These are phyloP conservation scores for Spicauda simplicius DNA, from an alignment of 2,888 invertebrate genomes.

Conservation along the genomic window DNA sequence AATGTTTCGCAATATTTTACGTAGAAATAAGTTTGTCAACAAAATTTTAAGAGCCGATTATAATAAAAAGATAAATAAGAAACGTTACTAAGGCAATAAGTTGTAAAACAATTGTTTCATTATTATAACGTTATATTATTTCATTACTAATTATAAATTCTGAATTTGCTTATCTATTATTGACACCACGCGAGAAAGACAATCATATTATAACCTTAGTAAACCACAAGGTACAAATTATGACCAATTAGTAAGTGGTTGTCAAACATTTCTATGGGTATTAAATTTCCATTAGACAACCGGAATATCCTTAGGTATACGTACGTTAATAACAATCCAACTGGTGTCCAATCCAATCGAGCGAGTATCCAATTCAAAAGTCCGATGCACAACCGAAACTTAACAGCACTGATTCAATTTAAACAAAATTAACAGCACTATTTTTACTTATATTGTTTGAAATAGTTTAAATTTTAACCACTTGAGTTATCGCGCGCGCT, in stretches of 20 bases:
- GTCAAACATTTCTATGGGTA: neutral
- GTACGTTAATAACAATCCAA: constrained; percentile 72
- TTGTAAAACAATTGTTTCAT: neutral
- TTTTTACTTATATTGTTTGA: constrained; percentile 33
- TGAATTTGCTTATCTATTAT: no score
- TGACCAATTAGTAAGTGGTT: neutral
- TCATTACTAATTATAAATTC: neutral
- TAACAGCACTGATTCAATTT: constrained; percentile 55
- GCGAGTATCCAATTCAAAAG: constrained; percentile 57
- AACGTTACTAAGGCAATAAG: neutral
- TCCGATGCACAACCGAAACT: constrained; percentile 58
- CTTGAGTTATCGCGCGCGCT: constrained; percentile 57
- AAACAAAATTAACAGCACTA: constrained; percentile 29
- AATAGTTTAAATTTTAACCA: constrained; percentile 28
- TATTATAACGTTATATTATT: neutral
- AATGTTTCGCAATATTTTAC: no score
- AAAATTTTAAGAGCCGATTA: no score
- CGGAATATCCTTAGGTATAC: constrained; percentile 47
- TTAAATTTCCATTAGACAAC: neutral
- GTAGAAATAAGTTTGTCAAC: no score
- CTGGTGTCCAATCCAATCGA: constrained; percentile 48
- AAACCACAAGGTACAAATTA: neutral
- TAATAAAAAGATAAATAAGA: no score
- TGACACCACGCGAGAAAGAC: neutral
- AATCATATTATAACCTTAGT: neutral